Evolutionary conservation across 2,797 vertebrate genomes (phyloP), one percentile per base, ranked within the genome.

Genomic region (Tachyglossus aculeatus): DNA sequence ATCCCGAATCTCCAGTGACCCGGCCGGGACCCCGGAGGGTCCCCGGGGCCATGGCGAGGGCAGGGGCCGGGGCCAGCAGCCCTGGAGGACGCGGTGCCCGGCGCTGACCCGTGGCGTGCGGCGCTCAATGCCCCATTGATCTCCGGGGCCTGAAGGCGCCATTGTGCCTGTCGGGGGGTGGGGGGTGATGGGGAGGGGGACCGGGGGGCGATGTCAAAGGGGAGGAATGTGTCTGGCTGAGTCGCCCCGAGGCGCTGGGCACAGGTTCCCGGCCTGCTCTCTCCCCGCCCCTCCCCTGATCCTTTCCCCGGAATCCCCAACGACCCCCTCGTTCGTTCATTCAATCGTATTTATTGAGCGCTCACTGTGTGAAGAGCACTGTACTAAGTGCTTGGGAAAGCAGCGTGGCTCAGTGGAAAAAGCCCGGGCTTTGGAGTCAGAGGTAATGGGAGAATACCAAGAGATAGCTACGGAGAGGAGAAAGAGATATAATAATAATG

Each of bases 201-300:
- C 71, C 70, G 13, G 60, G 77, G 31, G 27, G 27, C 45, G 45
- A 48, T 48, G 73, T 87, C 82, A 87, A 78, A 81, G 68, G 85
- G 66, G 85, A 87, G 59, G 85, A 87, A 87, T 87, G 85, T 2
- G 85, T 85, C 85, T 87, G 85, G 82, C 81, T 71, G 79, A 71
- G 53, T 63, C 73, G 65, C 80, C 82, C 53, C 21, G 34, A 4
- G 65, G 76, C 65, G 66, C 10, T 57, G 60, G 44, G 67, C 65
- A 60, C 67, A 55, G 77, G 45, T 63, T 68, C 55, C 48, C 59
- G 53, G 63, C 48, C 76, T 81, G 76, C 75, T 68, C 48, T 59
- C 29, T 47, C n/a, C 41, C 60, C 33, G 11, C 11, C 47, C 83
- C 82, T 8, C 82, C 40, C 6, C n/a, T 32, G 21, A 31, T 50